Conservation (phyloP, 2,113 vertebrate species). For the Sturnira hondurensis region DNA sequence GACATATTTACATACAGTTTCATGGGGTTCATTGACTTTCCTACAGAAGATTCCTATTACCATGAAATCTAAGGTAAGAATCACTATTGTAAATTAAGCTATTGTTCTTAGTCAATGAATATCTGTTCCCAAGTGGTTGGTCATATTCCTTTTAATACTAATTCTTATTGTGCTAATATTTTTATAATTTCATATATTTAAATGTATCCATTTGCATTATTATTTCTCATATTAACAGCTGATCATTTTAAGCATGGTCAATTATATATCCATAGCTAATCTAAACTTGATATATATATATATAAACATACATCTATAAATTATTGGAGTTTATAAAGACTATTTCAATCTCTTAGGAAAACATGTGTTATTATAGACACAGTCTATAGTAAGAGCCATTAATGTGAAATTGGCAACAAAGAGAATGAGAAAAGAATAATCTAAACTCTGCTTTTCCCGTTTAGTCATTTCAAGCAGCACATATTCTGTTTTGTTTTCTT, state of each 20-base stretch:
- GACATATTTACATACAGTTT: not conserved
- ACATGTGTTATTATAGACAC: not conserved
- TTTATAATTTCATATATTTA: not conserved
- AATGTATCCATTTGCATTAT: not conserved
- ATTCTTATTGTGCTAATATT: not conserved
- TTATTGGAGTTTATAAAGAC: not conserved
- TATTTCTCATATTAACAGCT: constrained; percentile 1
- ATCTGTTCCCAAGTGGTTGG: not conserved
- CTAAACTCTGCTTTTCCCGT: not conserved
- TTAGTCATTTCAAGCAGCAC: constrained; percentile 17
- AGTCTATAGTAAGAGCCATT: not conserved
- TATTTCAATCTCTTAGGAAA: not conserved
- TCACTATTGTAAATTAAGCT: not conserved
- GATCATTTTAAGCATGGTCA: not conserved
- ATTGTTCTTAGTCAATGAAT: not conserved
- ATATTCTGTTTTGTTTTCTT: constrained; percentile 23
- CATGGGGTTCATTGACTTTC: not conserved
- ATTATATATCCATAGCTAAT: not conserved
- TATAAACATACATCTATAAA: not conserved
- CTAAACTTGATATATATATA: not conserved
- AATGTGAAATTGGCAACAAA: constrained; percentile 4
- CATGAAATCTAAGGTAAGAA: not conserved
- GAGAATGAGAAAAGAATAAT: not conserved
- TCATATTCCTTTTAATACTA: not conserved
- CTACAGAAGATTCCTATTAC: not conserved